Conservation (phyloP, 2,113 vertebrate genomes). For the Ariopsis seemanni region DNA sequence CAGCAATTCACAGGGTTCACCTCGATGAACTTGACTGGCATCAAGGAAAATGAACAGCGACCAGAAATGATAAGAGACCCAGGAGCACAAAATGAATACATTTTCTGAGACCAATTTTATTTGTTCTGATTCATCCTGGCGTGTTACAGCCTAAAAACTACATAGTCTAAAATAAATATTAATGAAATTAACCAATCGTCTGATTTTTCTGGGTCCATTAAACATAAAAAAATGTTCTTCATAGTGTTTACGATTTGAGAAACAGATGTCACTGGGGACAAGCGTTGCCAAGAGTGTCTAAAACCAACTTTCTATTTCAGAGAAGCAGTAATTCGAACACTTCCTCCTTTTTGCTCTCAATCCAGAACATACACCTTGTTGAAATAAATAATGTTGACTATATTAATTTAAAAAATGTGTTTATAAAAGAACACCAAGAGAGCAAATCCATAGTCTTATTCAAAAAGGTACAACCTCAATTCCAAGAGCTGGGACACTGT, state of each 20-base stretch:
- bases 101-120: not conserved
- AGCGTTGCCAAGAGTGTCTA: not conserved
- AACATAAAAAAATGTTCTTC: too few relatives aligned
- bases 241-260: not conserved
- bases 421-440: not conserved
- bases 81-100: too few relatives aligned
- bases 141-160: not conserved
- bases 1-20: too few relatives aligned
- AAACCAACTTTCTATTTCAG: not conserved
- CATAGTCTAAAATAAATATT: not conserved
- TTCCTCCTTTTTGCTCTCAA: not conserved
- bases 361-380: not conserved
- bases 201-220: not conserved
- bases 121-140: not conserved
- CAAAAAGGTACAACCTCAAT: too few relatives aligned
- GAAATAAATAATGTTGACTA: not conserved
- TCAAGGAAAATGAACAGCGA: too few relatives aligned
- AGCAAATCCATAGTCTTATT: not conserved
- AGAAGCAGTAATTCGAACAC: not conserved
- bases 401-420: not conserved
- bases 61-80: too few relatives aligned
- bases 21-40: too few relatives aligned
- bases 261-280: not conserved
- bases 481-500: too few relatives aligned
- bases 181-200: not conserved